Percentiles rank a stretch among this genome's conserved stretches.
These are phyloP conservation scores for Pogonocichla stellata DNA, from an alignment of 2,113 vertebrate genomes.

Conservation along the genomic window DNA sequence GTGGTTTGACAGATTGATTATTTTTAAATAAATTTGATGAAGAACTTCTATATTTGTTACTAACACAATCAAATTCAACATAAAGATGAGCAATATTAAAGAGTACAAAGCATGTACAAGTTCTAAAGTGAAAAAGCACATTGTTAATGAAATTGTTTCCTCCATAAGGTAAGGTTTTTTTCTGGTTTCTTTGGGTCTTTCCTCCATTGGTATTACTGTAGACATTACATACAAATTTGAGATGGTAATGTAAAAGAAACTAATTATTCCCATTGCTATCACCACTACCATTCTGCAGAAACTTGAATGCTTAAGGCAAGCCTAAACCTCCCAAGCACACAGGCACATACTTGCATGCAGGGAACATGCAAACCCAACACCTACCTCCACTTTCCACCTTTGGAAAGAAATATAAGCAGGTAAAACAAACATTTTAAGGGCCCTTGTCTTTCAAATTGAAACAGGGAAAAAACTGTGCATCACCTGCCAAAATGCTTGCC, in stretches of 20 bases:
- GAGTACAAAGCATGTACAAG: background rate
- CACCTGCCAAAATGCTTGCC: background rate
- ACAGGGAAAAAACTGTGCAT: background rate
- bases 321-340: slow-evolving; percentile 2
- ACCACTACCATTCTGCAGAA: background rate
- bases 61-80: background rate
- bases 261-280: background rate
- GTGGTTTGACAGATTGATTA: background rate
- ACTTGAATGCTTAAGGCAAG: background rate
- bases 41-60: background rate
- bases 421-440: background rate
- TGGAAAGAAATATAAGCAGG: slow-evolving; percentile 12
- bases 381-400: slow-evolving; percentile 34
- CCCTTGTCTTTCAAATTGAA: background rate
- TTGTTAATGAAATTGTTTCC: background rate
- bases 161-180: background rate
- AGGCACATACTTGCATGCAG: slow-evolving; percentile 3
- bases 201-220: background rate
- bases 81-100: background rate
- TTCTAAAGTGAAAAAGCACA: background rate
- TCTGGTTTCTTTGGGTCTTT: background rate
- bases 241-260: background rate
- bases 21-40: background rate
- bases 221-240: background rate
- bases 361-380: slow-evolving; percentile 31